phyloP scores from a whole-genome alignment of 2,888 invertebrate species.

The Tridacna crocea region DNA sequence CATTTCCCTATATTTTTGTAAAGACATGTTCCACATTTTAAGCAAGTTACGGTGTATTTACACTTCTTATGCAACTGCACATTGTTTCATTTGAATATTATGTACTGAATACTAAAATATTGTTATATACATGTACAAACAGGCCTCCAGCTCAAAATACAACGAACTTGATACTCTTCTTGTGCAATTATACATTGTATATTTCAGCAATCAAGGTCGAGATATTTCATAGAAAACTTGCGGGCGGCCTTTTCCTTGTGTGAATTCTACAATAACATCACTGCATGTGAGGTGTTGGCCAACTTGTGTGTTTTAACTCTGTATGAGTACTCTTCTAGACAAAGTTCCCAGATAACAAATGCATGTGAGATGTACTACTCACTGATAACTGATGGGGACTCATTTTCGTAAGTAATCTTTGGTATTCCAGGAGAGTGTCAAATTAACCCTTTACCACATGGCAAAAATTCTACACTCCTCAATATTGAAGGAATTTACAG shows the following conservation, averaged over 20 bases:
- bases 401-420: slow-evolving; percentile 45
- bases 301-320: slow-evolving; percentile 77
- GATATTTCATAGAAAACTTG: slow-evolving; percentile 68
- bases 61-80: no score
- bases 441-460: no score
- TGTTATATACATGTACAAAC: no score
- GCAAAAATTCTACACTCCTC: no score
- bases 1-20: background rate
- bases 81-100: no score
- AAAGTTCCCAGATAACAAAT: slow-evolving; percentile 1
- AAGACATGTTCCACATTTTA: background rate
- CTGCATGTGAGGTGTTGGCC: slow-evolving; percentile 88
- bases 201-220: slow-evolving; percentile 9
- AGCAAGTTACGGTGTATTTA: no score
- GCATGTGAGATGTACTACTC: slow-evolving; percentile 51
- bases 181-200: background rate
- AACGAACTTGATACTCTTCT: no score
- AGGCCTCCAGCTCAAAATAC: background rate
- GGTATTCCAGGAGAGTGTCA: background rate
- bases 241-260: slow-evolving; percentile 75
- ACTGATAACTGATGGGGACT: slow-evolving; percentile 1
- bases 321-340: slow-evolving; percentile 59
- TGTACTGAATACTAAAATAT: no score
- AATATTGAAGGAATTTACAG: no score
- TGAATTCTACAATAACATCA: slow-evolving; percentile 81